Percentiles rank a stretch among this genome's conserved stretches.
Evolutionary conservation across 2,113 vertebrate species (phyloP).

Genomic region (cattle (Bos taurus)): ARS-UCD2.0 NC_037349.1:41263501-41264000

Average conservation of each 20-base stretch:
- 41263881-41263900: too few species aligned
- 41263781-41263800: not conserved
- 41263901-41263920: not conserved
- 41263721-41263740: not conserved
- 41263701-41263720: not conserved
- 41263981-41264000: not conserved
- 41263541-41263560: constrained; percentile 69
- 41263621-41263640: constrained; percentile 4
- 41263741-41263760: not conserved
- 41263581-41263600: constrained; percentile 67
- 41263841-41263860: not conserved
- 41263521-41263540: constrained; percentile 45
- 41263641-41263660: not conserved
- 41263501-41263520: constrained; percentile 53
- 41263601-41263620: constrained; percentile 25
- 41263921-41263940: not conserved
- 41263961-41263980: not conserved
- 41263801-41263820: not conserved
- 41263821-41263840: not conserved
- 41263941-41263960: not conserved
- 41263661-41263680: not conserved
- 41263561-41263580: constrained; percentile 71
- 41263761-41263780: not conserved
- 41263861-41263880: not conserved
- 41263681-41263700: not conserved